Conservation (phyloP, 2,113 vertebrate genomes). For the Parotia lawesii region DNA sequence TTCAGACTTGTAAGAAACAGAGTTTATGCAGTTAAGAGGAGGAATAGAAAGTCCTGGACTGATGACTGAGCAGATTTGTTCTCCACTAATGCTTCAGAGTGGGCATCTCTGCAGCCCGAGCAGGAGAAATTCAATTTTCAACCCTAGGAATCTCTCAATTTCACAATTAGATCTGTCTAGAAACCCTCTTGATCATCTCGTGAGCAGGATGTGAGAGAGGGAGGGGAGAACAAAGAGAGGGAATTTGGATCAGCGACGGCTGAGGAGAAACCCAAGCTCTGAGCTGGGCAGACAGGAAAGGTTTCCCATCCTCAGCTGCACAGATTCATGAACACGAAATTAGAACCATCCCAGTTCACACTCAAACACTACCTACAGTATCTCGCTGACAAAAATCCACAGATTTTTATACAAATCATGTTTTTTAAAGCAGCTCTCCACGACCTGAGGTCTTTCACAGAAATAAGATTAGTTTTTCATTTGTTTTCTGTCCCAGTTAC, state of each 20-base stretch:
- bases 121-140: neutral
- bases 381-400: neutral
- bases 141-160: neutral
- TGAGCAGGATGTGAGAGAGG: neutral
- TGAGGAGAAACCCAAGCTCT: neutral
- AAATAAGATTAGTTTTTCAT: neutral
- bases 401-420: neutral
- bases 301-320: neutral
- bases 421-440: neutral
- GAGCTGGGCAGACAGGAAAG: neutral
- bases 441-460: neutral
- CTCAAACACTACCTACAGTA: neutral
- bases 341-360: neutral
- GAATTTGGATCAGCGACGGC: accelerated
- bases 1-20: neutral
- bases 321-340: neutral
- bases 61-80: neutral
- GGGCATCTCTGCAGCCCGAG: neutral
- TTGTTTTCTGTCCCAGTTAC: neutral
- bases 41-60: neutral
- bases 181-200: neutral
- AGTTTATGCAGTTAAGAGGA: neutral
- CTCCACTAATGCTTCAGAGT: neutral
- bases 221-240: neutral
- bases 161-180: neutral